Evolutionary conservation across 1,140 invertebrate species (phyloP).

Genomic region (Aethina tumida): DNA sequence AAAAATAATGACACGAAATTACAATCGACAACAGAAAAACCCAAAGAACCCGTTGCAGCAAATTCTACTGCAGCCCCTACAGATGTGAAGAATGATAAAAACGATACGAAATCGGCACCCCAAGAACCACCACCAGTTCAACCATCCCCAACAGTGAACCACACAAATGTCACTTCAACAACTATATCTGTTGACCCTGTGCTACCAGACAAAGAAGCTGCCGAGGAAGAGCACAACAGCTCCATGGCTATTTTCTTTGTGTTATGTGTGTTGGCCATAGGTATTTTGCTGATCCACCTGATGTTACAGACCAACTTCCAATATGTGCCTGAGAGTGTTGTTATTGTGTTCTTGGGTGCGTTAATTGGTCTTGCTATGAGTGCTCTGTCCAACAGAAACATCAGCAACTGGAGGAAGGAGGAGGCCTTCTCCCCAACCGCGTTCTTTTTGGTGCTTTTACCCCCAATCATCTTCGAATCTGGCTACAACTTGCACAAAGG

Average conservation of each 20-base stretch:
- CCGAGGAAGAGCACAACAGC: conserved; percentile 91
- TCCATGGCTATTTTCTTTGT: conserved; percentile 97
- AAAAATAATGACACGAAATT: not conserved
- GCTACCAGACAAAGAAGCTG: conserved; percentile 75
- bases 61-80: conserved; percentile 5
- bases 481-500: conserved; percentile 98
- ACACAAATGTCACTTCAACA: conserved; percentile 35
- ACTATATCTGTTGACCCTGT: conserved; percentile 49
- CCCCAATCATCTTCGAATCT: conserved; percentile 98
- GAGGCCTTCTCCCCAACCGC: conserved; percentile 95
- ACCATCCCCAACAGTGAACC: conserved; percentile 17
- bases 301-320: conserved; percentile 93
- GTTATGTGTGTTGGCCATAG: conserved; percentile 80
- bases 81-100: conserved; percentile 8
- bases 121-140: not conserved
- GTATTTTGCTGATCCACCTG: conserved; percentile 88
- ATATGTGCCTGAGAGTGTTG: conserved; percentile 93
- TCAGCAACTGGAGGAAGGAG: conserved; percentile 90
- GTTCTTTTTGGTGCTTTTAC: conserved; percentile 93
- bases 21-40: conserved; percentile 4
- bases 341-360: conserved; percentile 92
- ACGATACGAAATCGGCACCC: not conserved
- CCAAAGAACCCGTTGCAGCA: not conserved
- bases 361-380: conserved; percentile 87
- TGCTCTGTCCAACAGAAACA: conserved; percentile 79